Conservation (phyloP, 2,797 vertebrate genomes). For the Malacoraja senta region DNA sequence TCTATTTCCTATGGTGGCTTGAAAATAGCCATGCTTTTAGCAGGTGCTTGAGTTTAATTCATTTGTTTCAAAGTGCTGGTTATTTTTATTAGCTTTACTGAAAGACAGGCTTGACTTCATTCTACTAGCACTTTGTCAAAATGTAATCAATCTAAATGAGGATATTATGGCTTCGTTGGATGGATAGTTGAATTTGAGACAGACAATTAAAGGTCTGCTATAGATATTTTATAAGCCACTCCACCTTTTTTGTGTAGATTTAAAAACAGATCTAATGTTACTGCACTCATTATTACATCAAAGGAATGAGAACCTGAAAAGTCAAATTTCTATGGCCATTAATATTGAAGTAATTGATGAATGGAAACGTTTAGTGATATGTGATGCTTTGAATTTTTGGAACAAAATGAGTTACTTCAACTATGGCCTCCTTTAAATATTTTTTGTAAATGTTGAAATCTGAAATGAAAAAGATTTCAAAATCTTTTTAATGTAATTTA, state of each 20-base stretch:
- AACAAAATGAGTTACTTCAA: neutral
- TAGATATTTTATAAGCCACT: neutral
- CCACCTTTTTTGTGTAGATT: neutral
- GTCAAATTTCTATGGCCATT: neutral
- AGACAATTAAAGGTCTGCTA: neutral
- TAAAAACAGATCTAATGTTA: neutral
- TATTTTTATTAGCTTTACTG: slow-evolving; percentile 9
- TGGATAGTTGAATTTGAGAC: slow-evolving; percentile 7
- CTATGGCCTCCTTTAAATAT: neutral
- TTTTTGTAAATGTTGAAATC: neutral
- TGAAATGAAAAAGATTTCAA: neutral
- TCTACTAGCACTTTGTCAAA: neutral
- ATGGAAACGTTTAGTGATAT: neutral
- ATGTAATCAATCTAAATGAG: slow-evolving; percentile 8
- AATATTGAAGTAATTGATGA: neutral
- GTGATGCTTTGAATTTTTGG: neutral
- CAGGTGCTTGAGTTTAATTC: neutral
- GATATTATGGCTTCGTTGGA: neutral
- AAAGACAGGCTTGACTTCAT: neutral
- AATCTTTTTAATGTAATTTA: neutral
- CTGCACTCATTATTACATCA: neutral
- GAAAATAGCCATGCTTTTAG: neutral
- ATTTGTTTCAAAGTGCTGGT: neutral
- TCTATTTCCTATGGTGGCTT: neutral
- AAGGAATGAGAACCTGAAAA: neutral